Conservation (phyloP, 2,888 invertebrate genomes). For the Psylliodes chrysocephalus region DNA sequence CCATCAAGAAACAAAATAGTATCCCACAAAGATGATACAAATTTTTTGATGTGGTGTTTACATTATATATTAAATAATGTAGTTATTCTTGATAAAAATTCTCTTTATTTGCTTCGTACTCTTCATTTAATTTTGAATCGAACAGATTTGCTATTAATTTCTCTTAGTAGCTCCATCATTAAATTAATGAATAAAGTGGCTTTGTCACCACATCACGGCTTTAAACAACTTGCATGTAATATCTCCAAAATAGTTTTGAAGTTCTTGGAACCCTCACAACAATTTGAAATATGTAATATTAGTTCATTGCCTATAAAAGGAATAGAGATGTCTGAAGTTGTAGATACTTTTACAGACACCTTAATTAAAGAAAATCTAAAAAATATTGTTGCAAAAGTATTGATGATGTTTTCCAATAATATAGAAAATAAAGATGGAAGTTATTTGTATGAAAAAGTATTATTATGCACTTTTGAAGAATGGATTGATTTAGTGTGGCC, state of each 20-base stretch:
- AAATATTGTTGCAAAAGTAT: conserved; percentile 40
- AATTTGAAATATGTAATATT: conserved; percentile 36
- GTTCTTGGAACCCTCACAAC: conserved; percentile 30
- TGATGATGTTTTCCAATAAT: conserved; percentile 50
- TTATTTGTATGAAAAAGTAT: conserved; percentile 46
- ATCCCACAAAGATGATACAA: conserved; percentile 17
- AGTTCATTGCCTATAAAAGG: conserved; percentile 45
- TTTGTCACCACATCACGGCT: conserved; percentile 44
- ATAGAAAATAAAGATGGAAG: conserved; percentile 51
- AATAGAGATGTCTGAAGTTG: conserved; percentile 43
- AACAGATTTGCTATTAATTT: conserved; percentile 34
- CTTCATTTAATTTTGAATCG: conserved; percentile 45
- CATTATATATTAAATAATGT: conserved; percentile 29
- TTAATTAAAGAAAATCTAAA: conserved; percentile 25
- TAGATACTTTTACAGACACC: conserved; percentile 34
- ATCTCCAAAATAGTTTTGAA: conserved; percentile 46
- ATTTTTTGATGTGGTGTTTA: conserved; percentile 13
- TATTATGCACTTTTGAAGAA: conserved; percentile 45
- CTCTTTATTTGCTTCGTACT: conserved; percentile 43
- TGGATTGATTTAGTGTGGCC: conserved; percentile 48
- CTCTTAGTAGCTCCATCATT: conserved; percentile 38
- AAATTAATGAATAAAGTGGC: conserved; percentile 42
- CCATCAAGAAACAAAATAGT: conserved; percentile 26
- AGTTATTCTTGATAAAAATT: conserved; percentile 35
- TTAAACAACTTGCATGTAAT: conserved; percentile 45